A percentile compares a stretch with the other conserved stretches of the same genome.
phyloP scores from a whole-genome alignment of 2,888 invertebrate genomes.

The Pollenia griseotomentosa region DNA sequence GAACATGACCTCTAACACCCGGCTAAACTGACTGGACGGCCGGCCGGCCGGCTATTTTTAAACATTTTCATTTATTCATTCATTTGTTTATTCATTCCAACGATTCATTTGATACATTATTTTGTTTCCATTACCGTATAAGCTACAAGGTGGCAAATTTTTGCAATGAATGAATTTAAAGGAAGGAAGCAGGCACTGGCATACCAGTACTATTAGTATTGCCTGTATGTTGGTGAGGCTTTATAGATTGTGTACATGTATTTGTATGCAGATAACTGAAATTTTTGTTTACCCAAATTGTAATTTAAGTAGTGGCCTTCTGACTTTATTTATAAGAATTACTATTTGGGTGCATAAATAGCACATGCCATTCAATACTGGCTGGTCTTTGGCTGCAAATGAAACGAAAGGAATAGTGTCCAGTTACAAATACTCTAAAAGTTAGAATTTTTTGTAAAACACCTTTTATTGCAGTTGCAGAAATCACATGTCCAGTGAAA shows the following conservation, averaged over 20 bases:
- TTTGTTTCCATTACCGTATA: neutral
- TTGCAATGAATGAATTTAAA: slow-evolving; percentile 41
- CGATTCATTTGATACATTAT: slow-evolving; percentile 17
- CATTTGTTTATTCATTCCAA: slow-evolving; percentile 14
- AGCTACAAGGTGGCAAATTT: slow-evolving; percentile 61
- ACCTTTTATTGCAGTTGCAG: slow-evolving; percentile 33
- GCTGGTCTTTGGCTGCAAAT: slow-evolving; percentile 18
- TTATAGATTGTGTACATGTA: neutral
- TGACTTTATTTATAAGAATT: slow-evolving; percentile 58
- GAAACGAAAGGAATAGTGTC: slow-evolving; percentile 35
- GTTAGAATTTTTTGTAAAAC: slow-evolving; percentile 20
- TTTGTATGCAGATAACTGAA: slow-evolving; percentile 50
- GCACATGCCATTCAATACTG: slow-evolving; percentile 67
- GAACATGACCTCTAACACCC: slow-evolving; percentile 76
- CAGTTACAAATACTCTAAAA: slow-evolving; percentile 53
- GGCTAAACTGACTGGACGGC: slow-evolving; percentile 59
- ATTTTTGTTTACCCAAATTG: slow-evolving; percentile 53
- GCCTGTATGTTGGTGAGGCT: too few species aligned
- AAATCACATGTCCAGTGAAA: neutral
- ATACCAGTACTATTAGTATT: neutral
- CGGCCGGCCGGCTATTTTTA: slow-evolving; percentile 35
- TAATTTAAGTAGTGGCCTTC: slow-evolving; percentile 69
- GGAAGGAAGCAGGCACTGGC: neutral
- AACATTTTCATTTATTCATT: slow-evolving; percentile 32
- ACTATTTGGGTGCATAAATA: slow-evolving; percentile 45